Conservation (phyloP, 1,140 invertebrate genomes). For the Ceratoteleas bidentatus region DNA sequence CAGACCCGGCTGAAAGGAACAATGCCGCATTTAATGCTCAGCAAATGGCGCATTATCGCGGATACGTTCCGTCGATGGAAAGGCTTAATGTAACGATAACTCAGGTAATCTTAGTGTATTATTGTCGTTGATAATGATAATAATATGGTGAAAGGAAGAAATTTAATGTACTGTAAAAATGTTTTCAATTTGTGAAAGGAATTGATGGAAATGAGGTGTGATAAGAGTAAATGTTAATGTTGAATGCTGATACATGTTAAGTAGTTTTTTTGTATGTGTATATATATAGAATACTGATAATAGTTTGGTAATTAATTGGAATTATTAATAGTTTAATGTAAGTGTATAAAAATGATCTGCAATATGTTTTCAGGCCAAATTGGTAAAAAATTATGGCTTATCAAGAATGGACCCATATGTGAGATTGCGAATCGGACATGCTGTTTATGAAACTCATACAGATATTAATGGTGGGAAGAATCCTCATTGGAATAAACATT, state of each 20-base stretch:
- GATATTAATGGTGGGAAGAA: constrained; percentile 97
- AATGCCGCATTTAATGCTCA: constrained; percentile 88
- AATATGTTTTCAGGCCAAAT: constrained; percentile 88
- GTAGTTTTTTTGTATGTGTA: no score
- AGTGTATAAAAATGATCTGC: no score
- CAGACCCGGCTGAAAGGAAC: constrained; percentile 89
- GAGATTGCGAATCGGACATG: constrained; percentile 94
- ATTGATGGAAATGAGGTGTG: no score
- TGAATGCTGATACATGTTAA: no score
- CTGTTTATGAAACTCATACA: constrained; percentile 97
- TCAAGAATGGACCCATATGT: constrained; percentile 98
- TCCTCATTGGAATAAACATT: constrained; percentile 96
- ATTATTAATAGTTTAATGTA: constrained; percentile 17
- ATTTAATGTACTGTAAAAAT: no score
- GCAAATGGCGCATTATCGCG: constrained; percentile 83
- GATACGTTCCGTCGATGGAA: constrained; percentile 83
- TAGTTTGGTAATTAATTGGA: background rate
- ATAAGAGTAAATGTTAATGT: no score
- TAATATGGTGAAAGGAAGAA: no score
- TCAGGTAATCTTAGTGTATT: constrained; percentile 85
- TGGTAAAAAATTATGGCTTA: constrained; percentile 98
- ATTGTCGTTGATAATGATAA: no score
- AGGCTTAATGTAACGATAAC: constrained; percentile 90
- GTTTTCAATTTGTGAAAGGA: no score
- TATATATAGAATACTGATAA: background rate